phyloP scores from a whole-genome alignment of 2,797 vertebrate genomes.

The Denticeps clupeoides region DNA sequence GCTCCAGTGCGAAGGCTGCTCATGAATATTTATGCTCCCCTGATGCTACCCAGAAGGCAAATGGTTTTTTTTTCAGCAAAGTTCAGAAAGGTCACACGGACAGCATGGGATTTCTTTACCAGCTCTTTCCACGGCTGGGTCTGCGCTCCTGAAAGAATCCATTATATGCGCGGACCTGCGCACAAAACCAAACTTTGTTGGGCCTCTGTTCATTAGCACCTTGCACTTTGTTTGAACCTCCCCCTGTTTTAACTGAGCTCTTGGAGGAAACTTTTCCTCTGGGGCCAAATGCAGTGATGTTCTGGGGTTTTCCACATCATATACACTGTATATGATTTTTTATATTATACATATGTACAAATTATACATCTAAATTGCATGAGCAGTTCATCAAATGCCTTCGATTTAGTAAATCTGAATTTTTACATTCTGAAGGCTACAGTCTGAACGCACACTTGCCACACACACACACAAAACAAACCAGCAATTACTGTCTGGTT shows the following conservation, averaged over 20 bases:
- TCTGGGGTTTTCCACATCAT: conserved; percentile 32
- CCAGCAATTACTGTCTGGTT: too few relatives aligned
- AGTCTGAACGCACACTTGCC: too few relatives aligned
- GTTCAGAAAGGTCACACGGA: conserved; percentile 84
- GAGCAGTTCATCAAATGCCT: too few relatives aligned
- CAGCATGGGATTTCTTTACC: conserved; percentile 85
- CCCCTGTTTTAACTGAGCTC: conserved; percentile 38
- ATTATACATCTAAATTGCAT: too few relatives aligned
- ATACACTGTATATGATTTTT: too few relatives aligned
- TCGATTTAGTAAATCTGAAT: too few relatives aligned
- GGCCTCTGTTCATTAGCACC: conserved; percentile 78
- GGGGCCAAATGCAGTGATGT: conserved; percentile 38
- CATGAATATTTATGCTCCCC: conserved; percentile 67
- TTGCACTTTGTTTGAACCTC: conserved; percentile 76
- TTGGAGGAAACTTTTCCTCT: conserved; percentile 34
- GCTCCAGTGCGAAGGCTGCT: conserved; percentile 25
- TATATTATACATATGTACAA: too few relatives aligned
- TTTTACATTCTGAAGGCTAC: too few relatives aligned
- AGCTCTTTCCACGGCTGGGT: conserved; percentile 85
- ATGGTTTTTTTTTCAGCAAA: conserved; percentile 58
- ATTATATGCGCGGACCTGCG: conserved; percentile 69
- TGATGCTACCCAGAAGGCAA: conserved; percentile 50
- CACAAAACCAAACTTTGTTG: conserved; percentile 77
- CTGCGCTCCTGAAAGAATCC: conserved; percentile 84
- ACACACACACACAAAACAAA: too few relatives aligned